Evolutionary conservation across 2,797 vertebrate species (phyloP), one percentile per base, ranked within the genome.

Genomic region (Myotis findleyi): DNA sequence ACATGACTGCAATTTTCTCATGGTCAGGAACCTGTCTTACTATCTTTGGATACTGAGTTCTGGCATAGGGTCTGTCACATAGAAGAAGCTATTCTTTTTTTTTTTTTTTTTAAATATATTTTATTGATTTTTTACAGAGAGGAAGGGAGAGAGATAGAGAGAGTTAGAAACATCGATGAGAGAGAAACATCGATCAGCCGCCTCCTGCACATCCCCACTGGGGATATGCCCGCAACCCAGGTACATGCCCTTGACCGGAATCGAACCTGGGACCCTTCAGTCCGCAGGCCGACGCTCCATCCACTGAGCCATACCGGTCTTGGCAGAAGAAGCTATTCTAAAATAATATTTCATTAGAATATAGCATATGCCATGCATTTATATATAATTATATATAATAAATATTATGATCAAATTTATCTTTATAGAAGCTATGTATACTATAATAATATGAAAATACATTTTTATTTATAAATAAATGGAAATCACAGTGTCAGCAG

Each of bases 301-400:
- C 33, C 33, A 33, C 33, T 33, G 33, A 33, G 33, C 33, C 33
- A 33, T 33, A 33, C 33, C 33, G 33, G 33, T 33, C 33, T 33
- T 33, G 33, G 33, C 33, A 80, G 30, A 38, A 95, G 53, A 4
- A 82, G 71, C 6, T 75, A 27, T 87, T 73, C 36, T 77, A 87
- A 79, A 93, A 79, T 44, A 72, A 64, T 2, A 93, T 30, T 85
- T 90, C 30, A 82, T 90, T 71, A 55, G 38, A 84, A 71, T 83
- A 76, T 55, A 69, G 12, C 21, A 86, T 51, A 64, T 79, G n/a
- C 27, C 16, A 55, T 80, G 33, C 5, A 95, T 75, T 95, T 96
- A 33, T 18, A 81, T 47, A 21, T 71, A 81, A 33, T 62, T 36
- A 41, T 55, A 49, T 38, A 57, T 44, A 51, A 71, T 20, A 77